Conservation (phyloP, 2,888 invertebrate species). For the Hypomecis punctinalis region DNA sequence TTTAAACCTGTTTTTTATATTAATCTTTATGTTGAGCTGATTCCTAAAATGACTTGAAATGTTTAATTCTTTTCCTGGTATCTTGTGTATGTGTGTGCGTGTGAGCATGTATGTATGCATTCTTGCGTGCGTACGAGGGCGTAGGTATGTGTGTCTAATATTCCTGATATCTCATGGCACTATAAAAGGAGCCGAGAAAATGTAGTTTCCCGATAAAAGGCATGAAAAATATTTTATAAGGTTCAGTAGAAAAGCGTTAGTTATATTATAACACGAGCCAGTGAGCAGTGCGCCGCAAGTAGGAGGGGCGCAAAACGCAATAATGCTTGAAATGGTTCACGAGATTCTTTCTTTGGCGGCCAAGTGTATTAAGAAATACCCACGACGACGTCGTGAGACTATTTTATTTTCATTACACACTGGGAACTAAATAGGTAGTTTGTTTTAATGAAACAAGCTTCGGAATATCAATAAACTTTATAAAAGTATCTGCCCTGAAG, state of each 20-base stretch:
- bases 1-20: too few species aligned
- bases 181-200: conserved; percentile 33
- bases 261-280: conserved; percentile 47
- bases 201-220: conserved; percentile 38
- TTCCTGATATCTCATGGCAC: too few species aligned
- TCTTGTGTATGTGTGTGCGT: too few species aligned
- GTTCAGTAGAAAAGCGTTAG: conserved; percentile 43
- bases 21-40: too few species aligned
- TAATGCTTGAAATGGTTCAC: conserved; percentile 51
- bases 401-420: conserved; percentile 55
- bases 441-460: conserved; percentile 30
- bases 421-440: conserved; percentile 35
- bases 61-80: too few species aligned
- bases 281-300: conserved; percentile 46
- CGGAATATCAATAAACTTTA: conserved; percentile 24
- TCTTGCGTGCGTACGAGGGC: too few species aligned
- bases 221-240: conserved; percentile 42
- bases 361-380: conserved; percentile 63
- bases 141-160: too few species aligned
- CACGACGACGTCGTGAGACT: conserved; percentile 49
- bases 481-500: conserved; percentile 14
- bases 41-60: too few species aligned
- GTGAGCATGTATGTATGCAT: too few species aligned
- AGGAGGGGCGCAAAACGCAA: conserved; percentile 50
- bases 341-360: conserved; percentile 58